Evolutionary conservation across 35 echinoderm and acorn worm genomes (phyloP).

Genomic region (Ophioderma brevispina): DNA sequence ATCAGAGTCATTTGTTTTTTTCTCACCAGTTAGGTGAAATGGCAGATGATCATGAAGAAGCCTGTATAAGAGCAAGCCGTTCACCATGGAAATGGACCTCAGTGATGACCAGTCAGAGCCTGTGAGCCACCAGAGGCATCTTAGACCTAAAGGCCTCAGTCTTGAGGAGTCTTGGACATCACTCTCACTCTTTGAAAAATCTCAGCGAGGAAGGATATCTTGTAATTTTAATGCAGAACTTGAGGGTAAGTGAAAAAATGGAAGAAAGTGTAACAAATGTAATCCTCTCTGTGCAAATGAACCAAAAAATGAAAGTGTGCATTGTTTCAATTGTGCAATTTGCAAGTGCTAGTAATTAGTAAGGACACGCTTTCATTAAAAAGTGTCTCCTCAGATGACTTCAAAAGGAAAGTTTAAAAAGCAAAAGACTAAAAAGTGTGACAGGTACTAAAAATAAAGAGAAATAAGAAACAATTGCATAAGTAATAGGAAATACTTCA

Average conservation of each 20-base stretch:
- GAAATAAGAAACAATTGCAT: too few species aligned
- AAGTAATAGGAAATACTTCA: too few species aligned
- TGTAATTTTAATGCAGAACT: constrained; percentile 79
- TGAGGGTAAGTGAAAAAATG: constrained; percentile 58
- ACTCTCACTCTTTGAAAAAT: constrained; percentile 85
- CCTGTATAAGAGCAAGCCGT: constrained; percentile 57
- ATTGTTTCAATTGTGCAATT: neutral
- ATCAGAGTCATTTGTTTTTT: too few species aligned
- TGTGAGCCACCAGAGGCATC: constrained; percentile 10
- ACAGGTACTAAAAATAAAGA: too few species aligned
- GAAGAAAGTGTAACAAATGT: too few species aligned
- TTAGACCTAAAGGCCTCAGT: constrained; percentile 61
- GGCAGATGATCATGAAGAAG: constrained; percentile 83
- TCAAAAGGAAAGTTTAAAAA: too few species aligned
- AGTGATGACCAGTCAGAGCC: constrained; percentile 35
- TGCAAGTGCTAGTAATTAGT: too few species aligned
- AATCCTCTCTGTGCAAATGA: too few species aligned
- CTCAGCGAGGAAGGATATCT: constrained; percentile 79
- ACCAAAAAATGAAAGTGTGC: neutral
- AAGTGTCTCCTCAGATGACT: too few species aligned
- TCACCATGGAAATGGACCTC: neutral
- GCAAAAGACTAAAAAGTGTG: too few species aligned
- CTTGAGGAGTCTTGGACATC: constrained; percentile 92
- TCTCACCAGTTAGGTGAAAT: constrained; percentile 10
- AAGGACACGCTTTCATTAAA: too few species aligned